Percentiles rank a stretch among this genome's conserved stretches.
Evolutionary conservation across 2,113 vertebrate genomes (phyloP).

Genomic region (Dasyornis broadbenti): DNA sequence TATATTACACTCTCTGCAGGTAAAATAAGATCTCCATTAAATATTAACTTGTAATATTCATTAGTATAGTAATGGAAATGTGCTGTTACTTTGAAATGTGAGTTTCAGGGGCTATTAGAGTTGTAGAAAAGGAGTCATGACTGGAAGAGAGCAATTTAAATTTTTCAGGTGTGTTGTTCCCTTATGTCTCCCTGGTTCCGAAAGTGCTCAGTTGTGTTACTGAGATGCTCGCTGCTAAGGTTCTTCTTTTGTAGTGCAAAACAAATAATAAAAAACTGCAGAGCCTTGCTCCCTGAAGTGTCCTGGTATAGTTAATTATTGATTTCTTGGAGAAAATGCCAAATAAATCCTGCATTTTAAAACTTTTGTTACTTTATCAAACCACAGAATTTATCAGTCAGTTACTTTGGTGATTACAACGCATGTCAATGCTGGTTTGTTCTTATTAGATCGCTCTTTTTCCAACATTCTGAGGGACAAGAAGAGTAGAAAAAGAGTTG

Average conservation of each 20-base stretch:
- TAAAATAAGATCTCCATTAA: conserved; percentile 16
- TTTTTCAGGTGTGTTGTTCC: not conserved
- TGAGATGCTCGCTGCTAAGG: not conserved
- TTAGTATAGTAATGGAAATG: not conserved
- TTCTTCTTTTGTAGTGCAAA: not conserved
- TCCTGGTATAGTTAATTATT: not conserved
- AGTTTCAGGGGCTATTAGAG: not conserved
- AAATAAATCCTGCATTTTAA: not conserved
- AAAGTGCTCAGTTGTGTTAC: not conserved
- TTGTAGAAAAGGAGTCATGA: not conserved
- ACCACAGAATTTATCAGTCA: not conserved
- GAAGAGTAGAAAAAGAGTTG: not conserved
- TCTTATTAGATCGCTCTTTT: not conserved
- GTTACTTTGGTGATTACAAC: not conserved
- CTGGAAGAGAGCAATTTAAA: not conserved
- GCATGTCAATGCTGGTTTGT: not conserved
- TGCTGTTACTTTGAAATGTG: not conserved
- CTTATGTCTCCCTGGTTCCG: not conserved
- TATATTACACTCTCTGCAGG: not conserved
- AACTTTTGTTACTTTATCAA: not conserved
- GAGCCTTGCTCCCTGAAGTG: not conserved
- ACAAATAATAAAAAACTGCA: not conserved
- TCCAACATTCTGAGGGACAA: not conserved
- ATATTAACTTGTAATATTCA: conserved; percentile 22
- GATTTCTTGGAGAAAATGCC: not conserved